Evolutionary conservation across 1,140 invertebrate genomes (phyloP).

Genomic region (Varroa destructor): DNA sequence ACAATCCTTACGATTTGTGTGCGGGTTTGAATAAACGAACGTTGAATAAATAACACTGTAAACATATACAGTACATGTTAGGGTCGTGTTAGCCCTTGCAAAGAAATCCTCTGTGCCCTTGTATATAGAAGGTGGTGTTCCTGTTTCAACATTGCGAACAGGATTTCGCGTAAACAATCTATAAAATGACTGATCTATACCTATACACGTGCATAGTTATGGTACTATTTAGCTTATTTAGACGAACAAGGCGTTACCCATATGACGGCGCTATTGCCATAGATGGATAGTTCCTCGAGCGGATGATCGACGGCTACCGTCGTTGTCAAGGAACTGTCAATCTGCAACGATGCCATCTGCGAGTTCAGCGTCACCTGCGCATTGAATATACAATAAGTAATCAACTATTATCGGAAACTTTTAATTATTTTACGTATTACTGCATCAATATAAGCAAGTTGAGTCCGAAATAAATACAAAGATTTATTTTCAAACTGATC

Average conservation of each 20-base stretch:
- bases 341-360: slow-evolving; percentile 24
- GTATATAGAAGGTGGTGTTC: no score
- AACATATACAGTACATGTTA: no score
- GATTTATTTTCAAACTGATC: no score
- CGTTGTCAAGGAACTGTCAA: slow-evolving; percentile 26
- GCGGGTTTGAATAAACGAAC: slow-evolving; percentile 33
- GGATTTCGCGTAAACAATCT: no score
- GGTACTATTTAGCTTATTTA: slow-evolving; percentile 43
- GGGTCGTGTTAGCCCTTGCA: no score
- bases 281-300: slow-evolving; percentile 14
- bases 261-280: background rate
- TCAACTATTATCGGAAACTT: background rate
- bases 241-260: slow-evolving; percentile 23
- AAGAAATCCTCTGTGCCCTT: no score
- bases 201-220: slow-evolving; percentile 17
- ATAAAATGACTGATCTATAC: no score
- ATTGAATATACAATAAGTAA: slow-evolving; percentile 8
- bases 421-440: background rate
- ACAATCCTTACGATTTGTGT: background rate
- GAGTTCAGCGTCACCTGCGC: background rate
- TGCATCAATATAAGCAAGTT: no score
- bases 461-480: no score
- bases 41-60: slow-evolving; percentile 18
- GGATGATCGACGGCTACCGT: slow-evolving; percentile 21
- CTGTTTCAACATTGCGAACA: no score